Percentiles rank a stretch among this genome's conserved stretches.
Conservation (phyloP, 2,888 invertebrate genomes). For the Diloba caeruleocephala region DNA sequence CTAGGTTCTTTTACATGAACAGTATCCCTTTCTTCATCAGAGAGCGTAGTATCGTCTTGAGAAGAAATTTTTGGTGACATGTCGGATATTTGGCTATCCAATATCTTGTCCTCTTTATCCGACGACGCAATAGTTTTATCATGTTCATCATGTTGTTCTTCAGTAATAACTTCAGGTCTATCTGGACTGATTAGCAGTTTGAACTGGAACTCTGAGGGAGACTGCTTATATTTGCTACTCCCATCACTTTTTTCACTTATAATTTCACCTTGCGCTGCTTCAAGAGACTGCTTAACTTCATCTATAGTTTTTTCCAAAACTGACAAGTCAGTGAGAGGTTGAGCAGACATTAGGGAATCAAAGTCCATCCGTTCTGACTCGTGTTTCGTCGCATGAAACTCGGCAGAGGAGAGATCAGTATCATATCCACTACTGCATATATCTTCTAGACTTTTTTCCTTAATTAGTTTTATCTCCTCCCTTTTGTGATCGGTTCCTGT, state of each 20-base stretch:
- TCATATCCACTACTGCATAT: slow-evolving; percentile 92
- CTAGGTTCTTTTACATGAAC: slow-evolving; percentile 80
- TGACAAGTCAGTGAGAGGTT: slow-evolving; percentile 86
- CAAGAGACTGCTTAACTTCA: slow-evolving; percentile 92
- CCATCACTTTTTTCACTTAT: slow-evolving; percentile 91
- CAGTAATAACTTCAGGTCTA: slow-evolving; percentile 89
- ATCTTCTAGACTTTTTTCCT: slow-evolving; percentile 90
- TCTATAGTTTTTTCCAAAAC: slow-evolving; percentile 92
- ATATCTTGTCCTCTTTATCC: slow-evolving; percentile 64
- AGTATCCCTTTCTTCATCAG: slow-evolving; percentile 88
- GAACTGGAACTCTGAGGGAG: slow-evolving; percentile 93
- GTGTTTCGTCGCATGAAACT: slow-evolving; percentile 88
- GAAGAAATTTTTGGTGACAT: slow-evolving; percentile 78
- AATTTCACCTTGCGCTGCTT: slow-evolving; percentile 92
- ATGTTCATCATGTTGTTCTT: slow-evolving; percentile 87
- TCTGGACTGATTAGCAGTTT: slow-evolving; percentile 89
- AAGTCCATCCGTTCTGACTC: slow-evolving; percentile 85
- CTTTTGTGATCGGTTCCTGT: slow-evolving; percentile 83
- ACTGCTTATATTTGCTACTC: slow-evolving; percentile 91
- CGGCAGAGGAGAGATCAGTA: slow-evolving; percentile 91
- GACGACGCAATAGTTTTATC: slow-evolving; percentile 63
- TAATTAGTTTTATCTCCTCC: slow-evolving; percentile 82
- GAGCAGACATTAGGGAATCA: slow-evolving; percentile 85
- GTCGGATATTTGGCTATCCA: slow-evolving; percentile 81
- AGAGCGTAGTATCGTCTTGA: slow-evolving; percentile 82